phyloP scores from a whole-genome alignment of 2,797 vertebrate genomes.

The Bradypodion ventrale region DNA sequence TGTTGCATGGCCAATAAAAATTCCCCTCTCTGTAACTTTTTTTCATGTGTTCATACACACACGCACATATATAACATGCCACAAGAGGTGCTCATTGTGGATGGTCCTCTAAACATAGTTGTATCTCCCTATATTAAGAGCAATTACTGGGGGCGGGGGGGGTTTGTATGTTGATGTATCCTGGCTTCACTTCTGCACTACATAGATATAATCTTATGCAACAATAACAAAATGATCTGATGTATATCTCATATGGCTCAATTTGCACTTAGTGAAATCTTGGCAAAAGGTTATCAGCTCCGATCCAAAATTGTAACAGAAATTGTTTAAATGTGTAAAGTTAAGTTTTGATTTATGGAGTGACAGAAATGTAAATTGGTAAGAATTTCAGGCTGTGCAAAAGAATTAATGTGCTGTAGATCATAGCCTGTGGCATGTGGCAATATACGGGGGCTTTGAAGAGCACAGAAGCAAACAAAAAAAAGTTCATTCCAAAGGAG shows the following conservation, averaged over 20 bases:
- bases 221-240: constrained; percentile 77
- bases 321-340: constrained; percentile 84
- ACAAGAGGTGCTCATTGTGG: neutral
- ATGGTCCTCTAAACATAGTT: constrained; percentile 2
- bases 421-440: constrained; percentile 51
- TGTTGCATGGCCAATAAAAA: neutral
- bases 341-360: constrained; percentile 85
- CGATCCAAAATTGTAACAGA: constrained; percentile 77
- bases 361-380: constrained; percentile 83
- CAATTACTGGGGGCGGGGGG: constrained; percentile 49
- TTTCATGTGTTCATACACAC: no score
- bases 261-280: constrained; percentile 83
- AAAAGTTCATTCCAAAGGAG: constrained; percentile 48
- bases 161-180: no score
- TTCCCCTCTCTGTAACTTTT: no score
- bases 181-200: constrained; percentile 62
- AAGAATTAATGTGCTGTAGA: constrained; percentile 65
- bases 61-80: neutral
- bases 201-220: constrained; percentile 73
- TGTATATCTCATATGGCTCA: constrained; percentile 83
- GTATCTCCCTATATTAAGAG: constrained; percentile 43
- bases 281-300: constrained; percentile 82
- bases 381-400: constrained; percentile 75
- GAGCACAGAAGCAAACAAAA: constrained; percentile 53
- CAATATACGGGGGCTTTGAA: constrained; percentile 51